phyloP scores from a whole-genome alignment of 2,888 invertebrate species.

The Chydorus sphaericus region DNA sequence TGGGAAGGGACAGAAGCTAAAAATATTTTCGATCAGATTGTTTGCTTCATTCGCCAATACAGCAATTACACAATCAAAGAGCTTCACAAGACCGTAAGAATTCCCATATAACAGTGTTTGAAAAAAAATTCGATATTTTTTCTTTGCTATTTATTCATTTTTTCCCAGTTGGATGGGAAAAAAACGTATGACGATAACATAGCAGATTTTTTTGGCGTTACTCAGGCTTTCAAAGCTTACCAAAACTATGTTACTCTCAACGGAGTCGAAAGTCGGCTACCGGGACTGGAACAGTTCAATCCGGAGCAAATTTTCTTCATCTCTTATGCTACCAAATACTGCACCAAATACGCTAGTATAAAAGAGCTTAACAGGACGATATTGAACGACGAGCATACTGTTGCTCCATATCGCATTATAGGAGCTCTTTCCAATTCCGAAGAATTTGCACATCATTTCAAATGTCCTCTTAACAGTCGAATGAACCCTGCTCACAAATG shows the following conservation, averaged over 20 bases:
- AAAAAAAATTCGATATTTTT: no score
- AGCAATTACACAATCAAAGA: constrained; percentile 34
- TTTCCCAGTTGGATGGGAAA: constrained; percentile 72
- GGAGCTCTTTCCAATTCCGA: constrained; percentile 46
- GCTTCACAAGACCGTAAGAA: constrained; percentile 35
- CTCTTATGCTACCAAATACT: constrained; percentile 76
- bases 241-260: constrained; percentile 45
- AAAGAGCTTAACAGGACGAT: constrained; percentile 62
- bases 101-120: no score
- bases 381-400: constrained; percentile 49
- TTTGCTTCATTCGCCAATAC: constrained; percentile 39
- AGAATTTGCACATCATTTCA: constrained; percentile 44
- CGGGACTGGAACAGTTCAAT: constrained; percentile 24
- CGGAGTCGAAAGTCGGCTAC: no score
- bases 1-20: no score
- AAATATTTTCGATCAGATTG: no score
- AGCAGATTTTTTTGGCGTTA: constrained; percentile 86
- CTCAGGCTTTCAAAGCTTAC: constrained; percentile 76
- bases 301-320: constrained; percentile 63
- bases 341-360: constrained; percentile 53
- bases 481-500: constrained; percentile 49
- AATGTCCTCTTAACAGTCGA: constrained; percentile 40
- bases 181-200: constrained; percentile 90
- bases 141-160: no score
- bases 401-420: constrained; percentile 39